Conservation (phyloP, 2,113 vertebrate species). For the Coryphaenoides rupestris region DNA sequence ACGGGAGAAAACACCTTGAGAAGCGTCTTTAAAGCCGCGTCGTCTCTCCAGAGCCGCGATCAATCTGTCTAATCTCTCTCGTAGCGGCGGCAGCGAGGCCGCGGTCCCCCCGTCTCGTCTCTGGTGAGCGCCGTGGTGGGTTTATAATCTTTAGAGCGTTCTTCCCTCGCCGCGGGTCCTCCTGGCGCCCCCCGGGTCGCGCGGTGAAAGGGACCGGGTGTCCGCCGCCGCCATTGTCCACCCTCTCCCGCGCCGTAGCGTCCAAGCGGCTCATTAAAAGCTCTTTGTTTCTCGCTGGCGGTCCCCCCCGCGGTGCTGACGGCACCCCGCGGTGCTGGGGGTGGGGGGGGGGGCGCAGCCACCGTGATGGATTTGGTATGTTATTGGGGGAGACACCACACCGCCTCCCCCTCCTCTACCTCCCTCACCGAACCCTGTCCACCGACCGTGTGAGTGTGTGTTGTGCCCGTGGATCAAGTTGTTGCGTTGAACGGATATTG, state of each 20-base stretch:
- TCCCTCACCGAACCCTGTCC: not conserved
- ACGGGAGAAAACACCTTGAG: not conserved
- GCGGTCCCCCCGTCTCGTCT: not conserved
- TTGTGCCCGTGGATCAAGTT: not conserved
- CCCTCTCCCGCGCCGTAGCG: conserved; percentile 10
- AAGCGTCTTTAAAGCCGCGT: not conserved
- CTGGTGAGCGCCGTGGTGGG: not conserved
- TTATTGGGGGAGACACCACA: conserved; percentile 59
- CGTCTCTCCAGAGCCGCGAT: not conserved
- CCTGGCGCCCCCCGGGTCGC: too few relatives aligned
- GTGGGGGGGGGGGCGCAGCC: conserved; percentile 43
- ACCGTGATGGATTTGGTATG: conserved; percentile 69
- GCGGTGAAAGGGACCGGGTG: conserved; percentile 10
- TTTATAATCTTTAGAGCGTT: too few relatives aligned
- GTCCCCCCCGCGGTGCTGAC: conserved; percentile 14
- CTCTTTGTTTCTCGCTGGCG: conserved; percentile 36
- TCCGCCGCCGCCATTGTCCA: conserved; percentile 14
- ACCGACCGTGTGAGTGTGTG: conserved; percentile 11
- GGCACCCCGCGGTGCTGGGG: conserved; percentile 24
- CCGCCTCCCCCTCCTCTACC: conserved; percentile 45
- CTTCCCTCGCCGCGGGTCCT: too few relatives aligned
- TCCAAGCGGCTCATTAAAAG: conserved; percentile 44
- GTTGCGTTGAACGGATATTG: not conserved
- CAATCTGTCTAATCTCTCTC: not conserved
- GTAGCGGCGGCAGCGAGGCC: not conserved